Conservation (phyloP, 2,797 vertebrate species). For the Enteromius paludinosus region DNA sequence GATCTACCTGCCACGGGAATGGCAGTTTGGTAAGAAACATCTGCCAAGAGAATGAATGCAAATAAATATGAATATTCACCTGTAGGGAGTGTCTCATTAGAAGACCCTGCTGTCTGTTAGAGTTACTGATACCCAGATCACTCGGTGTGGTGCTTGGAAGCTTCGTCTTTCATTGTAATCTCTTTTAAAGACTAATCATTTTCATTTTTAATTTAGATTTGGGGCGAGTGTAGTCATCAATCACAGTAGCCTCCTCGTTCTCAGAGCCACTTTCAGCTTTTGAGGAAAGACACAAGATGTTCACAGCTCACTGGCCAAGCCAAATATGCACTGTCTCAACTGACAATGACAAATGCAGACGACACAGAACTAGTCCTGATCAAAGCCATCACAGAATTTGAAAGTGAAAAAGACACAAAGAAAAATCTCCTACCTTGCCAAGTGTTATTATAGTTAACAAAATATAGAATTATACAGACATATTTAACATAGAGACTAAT, state of each 20-base stretch:
- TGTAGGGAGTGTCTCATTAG: slow-evolving; percentile 46
- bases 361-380: slow-evolving; percentile 19
- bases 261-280: slow-evolving; percentile 41
- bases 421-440: not conserved
- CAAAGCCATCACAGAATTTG: slow-evolving; percentile 30
- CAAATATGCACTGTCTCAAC: slow-evolving; percentile 46
- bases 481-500: not conserved
- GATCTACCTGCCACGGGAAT: slow-evolving; percentile 8
- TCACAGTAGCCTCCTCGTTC: slow-evolving; percentile 53
- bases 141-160: slow-evolving; percentile 20
- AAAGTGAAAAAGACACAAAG: not conserved
- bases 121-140: slow-evolving; percentile 31
- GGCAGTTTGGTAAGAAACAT: slow-evolving; percentile 1
- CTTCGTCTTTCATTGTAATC: slow-evolving; percentile 29
- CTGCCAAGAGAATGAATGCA: slow-evolving; percentile 29
- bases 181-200: slow-evolving; percentile 55
- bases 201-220: slow-evolving; percentile 59
- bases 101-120: slow-evolving; percentile 24
- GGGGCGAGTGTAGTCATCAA: slow-evolving; percentile 55
- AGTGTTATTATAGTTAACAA: not conserved
- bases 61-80: slow-evolving; percentile 45
- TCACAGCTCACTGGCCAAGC: slow-evolving; percentile 49
- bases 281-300: slow-evolving; percentile 55
- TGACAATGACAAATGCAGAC: slow-evolving; percentile 59
- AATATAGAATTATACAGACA: not conserved